phyloP scores from a whole-genome alignment of 2,797 vertebrate genomes.

The Sylvia borin region DNA sequence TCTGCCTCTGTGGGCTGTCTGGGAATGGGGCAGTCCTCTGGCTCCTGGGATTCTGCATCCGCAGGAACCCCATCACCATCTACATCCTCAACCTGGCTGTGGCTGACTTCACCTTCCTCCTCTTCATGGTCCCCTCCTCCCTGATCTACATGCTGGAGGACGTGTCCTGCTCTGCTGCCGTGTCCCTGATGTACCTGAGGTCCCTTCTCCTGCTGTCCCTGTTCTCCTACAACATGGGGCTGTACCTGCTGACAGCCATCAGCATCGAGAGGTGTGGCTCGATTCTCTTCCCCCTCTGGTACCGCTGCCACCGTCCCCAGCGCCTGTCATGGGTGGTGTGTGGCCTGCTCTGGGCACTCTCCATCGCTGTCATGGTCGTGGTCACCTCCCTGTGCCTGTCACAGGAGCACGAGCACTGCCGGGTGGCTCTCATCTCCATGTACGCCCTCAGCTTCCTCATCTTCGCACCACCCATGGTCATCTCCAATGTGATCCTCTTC shows the following conservation, averaged over 20 bases:
- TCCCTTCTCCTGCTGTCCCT: not conserved
- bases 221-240: not conserved
- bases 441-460: slow-evolving; percentile 1
- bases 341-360: slow-evolving; percentile 49
- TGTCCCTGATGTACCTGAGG: accelerated
- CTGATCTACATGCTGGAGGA: not conserved
- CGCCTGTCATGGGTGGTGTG: not conserved
- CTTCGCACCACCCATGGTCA: slow-evolving; percentile 20
- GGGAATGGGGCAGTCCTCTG: slow-evolving; percentile 28
- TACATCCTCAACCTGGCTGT: slow-evolving; percentile 43
- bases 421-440: not conserved
- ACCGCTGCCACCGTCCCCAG: not conserved
- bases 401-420: accelerated
- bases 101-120: not conserved
- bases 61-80: slow-evolving; percentile 10
- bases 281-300: not conserved
- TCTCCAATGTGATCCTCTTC: slow-evolving; percentile 26
- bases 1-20: slow-evolving; percentile 24
- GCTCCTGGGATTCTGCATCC: slow-evolving; percentile 18
- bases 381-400: not conserved
- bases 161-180: accelerated
- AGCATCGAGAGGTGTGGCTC: slow-evolving; percentile 68
- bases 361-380: not conserved
- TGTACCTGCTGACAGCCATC: slow-evolving; percentile 27
- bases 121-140: not conserved